A percentile compares a stretch with the other conserved stretches of the same genome.
Evolutionary conservation across 2,113 vertebrate genomes (phyloP).

Genomic region (Brachionichthys hirsutus): DNA sequence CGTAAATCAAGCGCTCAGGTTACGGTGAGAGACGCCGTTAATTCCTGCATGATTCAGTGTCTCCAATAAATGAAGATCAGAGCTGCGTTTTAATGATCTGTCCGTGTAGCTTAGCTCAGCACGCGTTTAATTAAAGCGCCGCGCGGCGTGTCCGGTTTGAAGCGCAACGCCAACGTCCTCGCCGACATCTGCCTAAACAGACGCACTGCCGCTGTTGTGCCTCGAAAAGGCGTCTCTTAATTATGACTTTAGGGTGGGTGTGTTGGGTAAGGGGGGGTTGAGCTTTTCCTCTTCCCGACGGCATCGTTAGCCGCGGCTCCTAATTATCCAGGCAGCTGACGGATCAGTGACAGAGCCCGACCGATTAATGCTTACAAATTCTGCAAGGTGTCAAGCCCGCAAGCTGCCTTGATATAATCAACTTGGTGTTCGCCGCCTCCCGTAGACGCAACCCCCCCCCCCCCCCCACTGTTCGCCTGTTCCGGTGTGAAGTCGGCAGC

Average conservation of each 20-base stretch:
- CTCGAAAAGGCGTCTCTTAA: slow-evolving; percentile 87
- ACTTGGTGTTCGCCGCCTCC: slow-evolving; percentile 93
- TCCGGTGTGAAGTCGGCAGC: slow-evolving; percentile 33
- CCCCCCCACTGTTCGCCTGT: neutral
- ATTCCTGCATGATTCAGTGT: slow-evolving; percentile 24
- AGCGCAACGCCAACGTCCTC: slow-evolving; percentile 16
- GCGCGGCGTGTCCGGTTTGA: slow-evolving; percentile 8
- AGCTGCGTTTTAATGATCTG: slow-evolving; percentile 36
- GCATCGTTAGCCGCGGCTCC: slow-evolving; percentile 96
- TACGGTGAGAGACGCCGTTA: slow-evolving; percentile 8
- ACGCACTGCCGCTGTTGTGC: slow-evolving; percentile 34
- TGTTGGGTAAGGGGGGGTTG: slow-evolving; percentile 71
- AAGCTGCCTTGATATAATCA: slow-evolving; percentile 98
- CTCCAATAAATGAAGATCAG: slow-evolving; percentile 27
- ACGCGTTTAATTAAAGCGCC: slow-evolving; percentile 39
- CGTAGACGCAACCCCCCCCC: slow-evolving; percentile 47
- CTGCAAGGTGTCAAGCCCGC: slow-evolving; percentile 97
- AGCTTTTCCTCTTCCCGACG: slow-evolving; percentile 84
- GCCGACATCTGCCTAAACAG: slow-evolving; percentile 33
- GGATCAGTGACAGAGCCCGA: slow-evolving; percentile 97
- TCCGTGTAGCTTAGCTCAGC: slow-evolving; percentile 28
- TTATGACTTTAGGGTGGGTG: slow-evolving; percentile 78
- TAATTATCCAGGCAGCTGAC: slow-evolving; percentile 99
- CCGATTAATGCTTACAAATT: slow-evolving; percentile 99
- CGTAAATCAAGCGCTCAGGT: slow-evolving; percentile 21